Evolutionary conservation across 1,140 invertebrate genomes (phyloP), one percentile per base, ranked within the genome.

Genomic region (Zaprionus ornatus): DNA sequence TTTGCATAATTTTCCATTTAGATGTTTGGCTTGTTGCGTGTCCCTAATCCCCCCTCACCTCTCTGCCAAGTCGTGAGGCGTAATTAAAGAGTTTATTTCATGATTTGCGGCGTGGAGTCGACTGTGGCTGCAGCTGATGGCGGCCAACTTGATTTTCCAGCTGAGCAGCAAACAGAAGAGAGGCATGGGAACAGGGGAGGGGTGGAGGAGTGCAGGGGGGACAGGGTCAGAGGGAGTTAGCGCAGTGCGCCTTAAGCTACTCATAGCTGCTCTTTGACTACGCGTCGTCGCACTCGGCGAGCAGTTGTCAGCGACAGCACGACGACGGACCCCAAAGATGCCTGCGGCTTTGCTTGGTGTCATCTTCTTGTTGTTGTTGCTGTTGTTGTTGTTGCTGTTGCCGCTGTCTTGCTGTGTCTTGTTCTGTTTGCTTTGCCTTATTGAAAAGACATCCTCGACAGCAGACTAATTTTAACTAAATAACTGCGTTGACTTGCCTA

Each of bases 71-170:
- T 87, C 85, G 84, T 88, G 84, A 87, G 84, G 80, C 85, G 84
- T 87, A 87, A 87, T 87, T 87, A 87, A 88, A 87, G 84, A 87
- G 84, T 87, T 90, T 87, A 87, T 87, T 87, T 84, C 88, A 87
- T 87, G 84, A 90, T 87, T 87, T 87, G 84, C 80, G 69, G 83
- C 82, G 79, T 67, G 80, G 62, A 59, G 61, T 73, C 55, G 40
- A 62, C 27, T 79, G 48, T 5, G 62, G 50, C 73, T 63, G 56
- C 64, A 56, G 69, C 63, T 80, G 77, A 77, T 83, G 83, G 80
- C 70, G 80, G 80, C 77, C 84, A 87, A 88, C 80, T 83, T 75
- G 84, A 87, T 87, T 87, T 87, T 87, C 83, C 84, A 87, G 78
- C 79, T 77, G 77, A 84, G 79, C 79, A 59, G 65, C 63, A 52